Percentiles rank a stretch among this genome's conserved stretches.
Evolutionary conservation across 2,113 vertebrate species (phyloP).

Genomic region (Anolis sagrei): DNA sequence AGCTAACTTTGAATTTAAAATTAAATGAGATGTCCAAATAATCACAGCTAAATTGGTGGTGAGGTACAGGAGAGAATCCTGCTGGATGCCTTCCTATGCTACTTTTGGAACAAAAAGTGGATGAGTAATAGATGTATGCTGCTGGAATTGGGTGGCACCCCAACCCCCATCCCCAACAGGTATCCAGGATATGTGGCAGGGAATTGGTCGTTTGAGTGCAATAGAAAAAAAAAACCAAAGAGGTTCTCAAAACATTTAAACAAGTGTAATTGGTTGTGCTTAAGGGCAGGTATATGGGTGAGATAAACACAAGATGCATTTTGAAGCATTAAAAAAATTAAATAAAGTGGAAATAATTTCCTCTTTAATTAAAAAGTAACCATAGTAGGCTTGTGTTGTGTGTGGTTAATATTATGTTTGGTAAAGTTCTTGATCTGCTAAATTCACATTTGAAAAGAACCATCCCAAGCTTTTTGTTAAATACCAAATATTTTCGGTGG

Average conservation of each 20-base stretch:
- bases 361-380: slow-evolving; percentile 2
- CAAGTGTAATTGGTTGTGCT: not conserved
- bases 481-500: not conserved
- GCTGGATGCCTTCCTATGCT: too few species aligned
- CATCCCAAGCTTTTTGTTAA: not conserved
- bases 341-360: not conserved
- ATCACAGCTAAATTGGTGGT: too few species aligned
- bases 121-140: too few species aligned
- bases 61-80: too few species aligned
- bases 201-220: too few species aligned
- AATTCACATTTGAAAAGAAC: not conserved
- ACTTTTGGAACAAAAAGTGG: too few species aligned
- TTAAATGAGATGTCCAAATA: too few species aligned
- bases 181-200: too few species aligned
- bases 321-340: not conserved
- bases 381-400: not conserved
- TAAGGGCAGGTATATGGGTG: not conserved
- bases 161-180: too few species aligned
- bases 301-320: not conserved
- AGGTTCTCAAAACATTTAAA: not conserved
- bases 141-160: too few species aligned
- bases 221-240: too few species aligned
- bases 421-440: not conserved
- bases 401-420: not conserved
- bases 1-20: too few species aligned